These are phyloP conservation scores for Ellobius talpinus DNA, from an alignment of 2,113 vertebrate species.

Conservation along the genomic window DNA sequence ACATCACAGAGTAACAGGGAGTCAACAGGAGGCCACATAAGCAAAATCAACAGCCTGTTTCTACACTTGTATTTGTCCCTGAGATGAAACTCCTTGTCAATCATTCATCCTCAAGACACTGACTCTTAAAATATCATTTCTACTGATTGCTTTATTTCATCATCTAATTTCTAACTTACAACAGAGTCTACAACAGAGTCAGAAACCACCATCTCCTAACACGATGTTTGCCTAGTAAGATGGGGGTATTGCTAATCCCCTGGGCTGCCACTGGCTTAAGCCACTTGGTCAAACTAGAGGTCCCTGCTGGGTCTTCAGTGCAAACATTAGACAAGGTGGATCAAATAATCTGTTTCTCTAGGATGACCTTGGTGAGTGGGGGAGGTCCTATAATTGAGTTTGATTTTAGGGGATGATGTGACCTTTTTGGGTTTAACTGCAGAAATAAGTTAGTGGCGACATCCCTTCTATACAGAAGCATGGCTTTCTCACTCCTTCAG, in stretches of 20 bases:
- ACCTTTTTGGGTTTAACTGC: not conserved
- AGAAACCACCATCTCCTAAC: not conserved
- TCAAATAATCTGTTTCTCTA: not conserved
- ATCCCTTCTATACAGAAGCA: not conserved
- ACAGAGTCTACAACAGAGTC: constrained; percentile 20
- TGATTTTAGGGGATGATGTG: not conserved
- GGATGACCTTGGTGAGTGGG: not conserved
- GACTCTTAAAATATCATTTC: not conserved
- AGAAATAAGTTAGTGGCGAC: not conserved
- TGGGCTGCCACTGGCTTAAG: not conserved
- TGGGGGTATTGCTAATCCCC: not conserved
- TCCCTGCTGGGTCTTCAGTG: not conserved
- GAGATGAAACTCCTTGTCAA: not conserved
- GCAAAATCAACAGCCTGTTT: not conserved
- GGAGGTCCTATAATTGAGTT: not conserved
- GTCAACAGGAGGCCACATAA: not conserved
- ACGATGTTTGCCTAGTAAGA: no score
- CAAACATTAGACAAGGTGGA: not conserved
- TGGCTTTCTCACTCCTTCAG: not conserved
- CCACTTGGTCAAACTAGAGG: not conserved
- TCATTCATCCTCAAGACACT: not conserved
- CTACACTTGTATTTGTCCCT: not conserved
- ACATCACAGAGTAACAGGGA: not conserved
- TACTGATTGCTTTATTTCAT: not conserved
- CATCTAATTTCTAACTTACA: not conserved